phyloP scores from a whole-genome alignment of 2,113 vertebrate species.

The Centropus unirufus region DNA sequence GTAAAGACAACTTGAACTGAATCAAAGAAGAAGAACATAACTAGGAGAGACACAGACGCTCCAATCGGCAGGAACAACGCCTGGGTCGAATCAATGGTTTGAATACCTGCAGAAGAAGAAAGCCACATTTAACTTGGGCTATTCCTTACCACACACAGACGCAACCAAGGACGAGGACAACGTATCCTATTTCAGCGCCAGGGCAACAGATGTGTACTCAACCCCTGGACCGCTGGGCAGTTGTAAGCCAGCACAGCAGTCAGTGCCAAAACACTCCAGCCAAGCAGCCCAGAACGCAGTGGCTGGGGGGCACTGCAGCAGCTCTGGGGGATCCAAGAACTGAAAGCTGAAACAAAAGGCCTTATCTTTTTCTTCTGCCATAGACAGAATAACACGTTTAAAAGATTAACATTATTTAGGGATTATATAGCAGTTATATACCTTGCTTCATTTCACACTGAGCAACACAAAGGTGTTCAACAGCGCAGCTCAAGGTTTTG shows the following conservation, averaged over 20 bases:
- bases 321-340: background rate
- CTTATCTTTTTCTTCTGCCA: background rate
- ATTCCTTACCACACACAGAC: background rate
- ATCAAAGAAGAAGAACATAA: constrained; percentile 99
- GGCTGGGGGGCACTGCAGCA: background rate
- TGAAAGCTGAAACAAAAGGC: accelerated
- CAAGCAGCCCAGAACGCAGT: accelerated
- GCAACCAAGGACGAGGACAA: background rate
- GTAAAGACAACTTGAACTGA: constrained; percentile 99
- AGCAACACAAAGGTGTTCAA: background rate
- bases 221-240: background rate
- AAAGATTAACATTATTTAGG: background rate
- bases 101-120: constrained; percentile 87
- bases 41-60: constrained; percentile 96
- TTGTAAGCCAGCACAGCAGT: background rate
- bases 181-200: background rate
- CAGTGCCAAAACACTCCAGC: background rate
- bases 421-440: background rate
- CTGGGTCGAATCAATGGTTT: constrained; percentile 98
- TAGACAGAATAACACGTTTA: accelerated
- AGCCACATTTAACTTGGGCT: background rate
- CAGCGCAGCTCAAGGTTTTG: background rate
- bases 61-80: constrained; percentile 97
- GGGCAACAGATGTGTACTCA: accelerated
- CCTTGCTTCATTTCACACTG: background rate